Conservation (phyloP, 2,113 vertebrate species). For the Alethe diademata region DNA sequence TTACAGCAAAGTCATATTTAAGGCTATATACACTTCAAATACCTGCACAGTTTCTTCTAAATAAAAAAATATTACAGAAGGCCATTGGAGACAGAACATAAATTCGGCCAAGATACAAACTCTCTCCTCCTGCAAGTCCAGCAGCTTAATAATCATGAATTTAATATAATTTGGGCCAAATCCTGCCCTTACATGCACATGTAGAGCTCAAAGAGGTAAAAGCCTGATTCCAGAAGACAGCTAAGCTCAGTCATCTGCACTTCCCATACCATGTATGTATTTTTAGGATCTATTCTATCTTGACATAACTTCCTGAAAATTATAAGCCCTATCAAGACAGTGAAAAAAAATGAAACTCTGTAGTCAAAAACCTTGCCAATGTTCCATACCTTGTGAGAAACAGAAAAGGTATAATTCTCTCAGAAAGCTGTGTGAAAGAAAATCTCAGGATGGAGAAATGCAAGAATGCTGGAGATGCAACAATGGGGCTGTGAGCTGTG, state of each 20-base stretch:
- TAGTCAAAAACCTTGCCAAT: neutral
- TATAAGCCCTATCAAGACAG: neutral
- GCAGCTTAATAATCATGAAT: neutral
- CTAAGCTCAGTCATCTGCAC: neutral
- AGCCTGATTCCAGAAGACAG: neutral
- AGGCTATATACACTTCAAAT: neutral
- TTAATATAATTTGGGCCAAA: neutral
- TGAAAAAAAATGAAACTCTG: neutral
- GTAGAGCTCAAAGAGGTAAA: neutral
- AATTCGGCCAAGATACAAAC: neutral
- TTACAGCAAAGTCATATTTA: neutral
- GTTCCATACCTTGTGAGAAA: neutral
- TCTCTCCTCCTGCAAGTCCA: neutral
- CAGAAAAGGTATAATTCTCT: too few species aligned
- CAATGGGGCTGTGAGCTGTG: too few species aligned
- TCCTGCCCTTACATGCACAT: neutral
- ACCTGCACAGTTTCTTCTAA: neutral
- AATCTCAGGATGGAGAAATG: too few species aligned
- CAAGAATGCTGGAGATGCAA: too few species aligned
- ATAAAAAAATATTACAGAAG: neutral
- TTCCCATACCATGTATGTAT: neutral
- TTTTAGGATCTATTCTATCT: neutral
- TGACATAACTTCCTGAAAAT: neutral
- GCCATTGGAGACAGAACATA: neutral
- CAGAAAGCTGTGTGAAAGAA: too few species aligned